These are phyloP conservation scores for Drosophila kikkawai DNA, from an alignment of 1,140 invertebrate species.

Conservation along the genomic window DNA sequence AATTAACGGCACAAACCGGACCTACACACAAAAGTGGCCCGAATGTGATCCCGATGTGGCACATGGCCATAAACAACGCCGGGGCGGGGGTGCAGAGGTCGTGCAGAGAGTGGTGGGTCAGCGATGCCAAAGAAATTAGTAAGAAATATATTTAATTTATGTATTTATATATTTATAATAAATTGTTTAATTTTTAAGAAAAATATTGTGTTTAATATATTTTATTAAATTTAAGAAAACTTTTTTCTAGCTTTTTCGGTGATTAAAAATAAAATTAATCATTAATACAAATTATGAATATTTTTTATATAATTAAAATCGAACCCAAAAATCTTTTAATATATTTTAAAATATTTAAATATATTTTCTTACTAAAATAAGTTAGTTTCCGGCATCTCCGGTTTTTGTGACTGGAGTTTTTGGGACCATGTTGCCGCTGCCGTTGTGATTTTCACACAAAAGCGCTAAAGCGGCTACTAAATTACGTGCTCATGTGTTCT, in stretches of 20 bases:
- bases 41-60: slow-evolving; percentile 75
- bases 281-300: too few species aligned
- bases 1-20: slow-evolving; percentile 82
- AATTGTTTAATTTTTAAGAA: too few species aligned
- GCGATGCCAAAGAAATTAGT: slow-evolving; percentile 7
- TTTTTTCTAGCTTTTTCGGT: neutral
- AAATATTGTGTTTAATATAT: too few species aligned
- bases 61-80: slow-evolving; percentile 73
- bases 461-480: slow-evolving; percentile 80
- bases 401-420: slow-evolving; percentile 25
- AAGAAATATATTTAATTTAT: neutral
- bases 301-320: neutral
- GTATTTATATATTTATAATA: neutral
- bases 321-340: too few species aligned
- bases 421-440: slow-evolving; percentile 37
- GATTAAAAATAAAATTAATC: too few species aligned
- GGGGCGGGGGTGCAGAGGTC: slow-evolving; percentile 22
- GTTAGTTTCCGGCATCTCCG: slow-evolving; percentile 3
- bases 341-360: neutral
- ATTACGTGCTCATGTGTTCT: slow-evolving; percentile 83
- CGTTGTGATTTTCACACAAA: slow-evolving; percentile 82
- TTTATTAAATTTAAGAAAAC: neutral
- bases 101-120: neutral
- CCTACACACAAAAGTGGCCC: slow-evolving; percentile 62
- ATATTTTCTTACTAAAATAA: neutral